A percentile compares a stretch with the other conserved stretches of the same genome.
Conservation (phyloP, 2,888 invertebrate species). For the Drosophila meridiana region DNA sequence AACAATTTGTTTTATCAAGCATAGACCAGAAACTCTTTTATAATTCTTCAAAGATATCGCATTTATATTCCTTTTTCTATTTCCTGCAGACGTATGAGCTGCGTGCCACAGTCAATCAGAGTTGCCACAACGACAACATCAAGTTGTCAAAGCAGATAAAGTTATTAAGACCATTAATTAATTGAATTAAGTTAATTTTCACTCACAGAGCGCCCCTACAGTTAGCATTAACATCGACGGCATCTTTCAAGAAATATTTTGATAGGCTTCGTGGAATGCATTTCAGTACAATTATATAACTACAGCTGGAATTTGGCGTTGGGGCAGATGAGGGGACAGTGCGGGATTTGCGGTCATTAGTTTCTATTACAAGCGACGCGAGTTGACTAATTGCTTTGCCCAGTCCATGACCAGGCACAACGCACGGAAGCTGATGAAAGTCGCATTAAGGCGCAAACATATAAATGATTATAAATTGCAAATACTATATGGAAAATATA, state of each 20-base stretch:
- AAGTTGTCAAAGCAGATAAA: conserved; percentile 60
- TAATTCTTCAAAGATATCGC: background rate
- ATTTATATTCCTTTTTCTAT: background rate
- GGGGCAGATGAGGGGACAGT: background rate
- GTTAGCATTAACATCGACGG: conserved; percentile 12
- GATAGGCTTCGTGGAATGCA: conserved; percentile 42
- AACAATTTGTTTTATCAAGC: background rate
- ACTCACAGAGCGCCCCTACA: conserved; percentile 19
- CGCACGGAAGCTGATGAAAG: conserved; percentile 42
- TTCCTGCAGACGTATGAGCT: conserved; percentile 6
- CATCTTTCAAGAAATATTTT: conserved; percentile 37
- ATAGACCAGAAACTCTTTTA: background rate
- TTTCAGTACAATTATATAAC: conserved; percentile 6
- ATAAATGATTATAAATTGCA: conserved; percentile 57
- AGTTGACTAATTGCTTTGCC: conserved; percentile 57
- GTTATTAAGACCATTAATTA: conserved; percentile 58
- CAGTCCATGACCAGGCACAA: conserved; percentile 48
- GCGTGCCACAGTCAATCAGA: conserved; percentile 47
- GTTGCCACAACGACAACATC: conserved; percentile 33
- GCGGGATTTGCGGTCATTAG: conserved; percentile 39
- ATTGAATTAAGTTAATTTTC: conserved; percentile 67
- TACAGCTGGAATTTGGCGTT: background rate
- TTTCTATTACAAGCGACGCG: conserved; percentile 56
- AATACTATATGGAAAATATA: conserved; percentile 47
- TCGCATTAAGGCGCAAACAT: conserved; percentile 15